Evolutionary conservation across 2,113 vertebrate genomes (phyloP), one percentile per base, ranked within the genome.

Genomic region (Ardeotis arabs): DNA sequence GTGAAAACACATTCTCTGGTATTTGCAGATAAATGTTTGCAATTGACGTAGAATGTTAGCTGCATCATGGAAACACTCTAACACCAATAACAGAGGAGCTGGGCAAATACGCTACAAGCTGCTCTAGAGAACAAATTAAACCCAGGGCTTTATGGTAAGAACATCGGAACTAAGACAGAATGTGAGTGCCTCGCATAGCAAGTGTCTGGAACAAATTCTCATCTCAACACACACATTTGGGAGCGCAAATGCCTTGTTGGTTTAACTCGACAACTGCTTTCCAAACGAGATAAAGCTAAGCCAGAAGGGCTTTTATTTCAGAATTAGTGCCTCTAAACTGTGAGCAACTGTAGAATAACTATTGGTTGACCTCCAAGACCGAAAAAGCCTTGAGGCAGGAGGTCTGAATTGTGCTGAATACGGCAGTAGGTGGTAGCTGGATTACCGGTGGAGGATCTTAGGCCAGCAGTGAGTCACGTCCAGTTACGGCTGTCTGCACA

Each of bases 401-500:
- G 60, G 33, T 49, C 1, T 78, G 33, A n/a, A 69, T 55, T 74
- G n/a, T n/a, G n/a, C n/a, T n/a, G n/a, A n/a, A n/a, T n/a, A n/a
- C n/a, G n/a, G n/a, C n/a, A n/a, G n/a, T n/a, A 27, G 39, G 45
- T 12, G 55, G 59, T 22, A 35, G n/a, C n/a, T n/a, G n/a, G n/a
- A n/a, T 50, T 37, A 33, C 49, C 58, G 50, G 28, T 21, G 33
- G 70, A 17, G 33, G 49, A 47, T 18, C 50, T 70, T 12, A 18
- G 63, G 50, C 39, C 55, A 56, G 74, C 49, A 63, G 62, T 44
- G 50, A 69, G 28, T 14, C 56, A 12, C 15, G 10, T 44, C 62
- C 74, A 37, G 16, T n/a, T 15, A 41, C 0, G 5, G 49, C 2
- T 27, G 28, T 14, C 14, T 4, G 21, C 49, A 7, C 1, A 24